phyloP scores from a whole-genome alignment of 2,113 vertebrate species.

The Brachyistius frenatus region DNA sequence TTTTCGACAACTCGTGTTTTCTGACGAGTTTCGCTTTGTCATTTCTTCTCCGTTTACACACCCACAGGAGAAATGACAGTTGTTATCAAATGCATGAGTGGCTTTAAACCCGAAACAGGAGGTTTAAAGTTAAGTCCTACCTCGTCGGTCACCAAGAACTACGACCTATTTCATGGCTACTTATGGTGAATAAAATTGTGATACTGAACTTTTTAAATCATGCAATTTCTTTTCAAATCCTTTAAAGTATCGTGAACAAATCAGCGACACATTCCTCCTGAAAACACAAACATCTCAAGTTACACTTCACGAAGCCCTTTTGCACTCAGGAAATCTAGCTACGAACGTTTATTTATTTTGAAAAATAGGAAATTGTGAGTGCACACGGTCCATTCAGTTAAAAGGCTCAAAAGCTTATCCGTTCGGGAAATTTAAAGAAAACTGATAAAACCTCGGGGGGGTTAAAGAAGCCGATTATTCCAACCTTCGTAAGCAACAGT shows the following conservation, averaged over 20 bases:
- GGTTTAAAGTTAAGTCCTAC: background rate
- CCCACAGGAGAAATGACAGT: background rate
- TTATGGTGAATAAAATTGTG: background rate
- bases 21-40: too few species aligned
- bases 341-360: constrained; percentile 71
- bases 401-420: constrained; percentile 27
- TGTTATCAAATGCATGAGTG: background rate
- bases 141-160: background rate
- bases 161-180: too few species aligned
- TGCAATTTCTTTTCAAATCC: background rate
- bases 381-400: constrained; percentile 34
- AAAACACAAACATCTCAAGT: constrained; percentile 64
- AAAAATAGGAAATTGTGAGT: constrained; percentile 59
- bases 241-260: constrained; percentile 19
- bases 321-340: constrained; percentile 56
- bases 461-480: constrained; percentile 42
- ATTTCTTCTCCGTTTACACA: background rate
- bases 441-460: constrained; percentile 3
- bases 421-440: constrained; percentile 68
- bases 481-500: constrained; percentile 6
- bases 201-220: background rate
- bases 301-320: constrained; percentile 33
- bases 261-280: constrained; percentile 42
- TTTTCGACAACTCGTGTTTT: too few species aligned
- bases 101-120: background rate